Base-by-base conservation (phyloP, 2,797 vertebrate species). In the Protonibea diacanthus region DNA sequence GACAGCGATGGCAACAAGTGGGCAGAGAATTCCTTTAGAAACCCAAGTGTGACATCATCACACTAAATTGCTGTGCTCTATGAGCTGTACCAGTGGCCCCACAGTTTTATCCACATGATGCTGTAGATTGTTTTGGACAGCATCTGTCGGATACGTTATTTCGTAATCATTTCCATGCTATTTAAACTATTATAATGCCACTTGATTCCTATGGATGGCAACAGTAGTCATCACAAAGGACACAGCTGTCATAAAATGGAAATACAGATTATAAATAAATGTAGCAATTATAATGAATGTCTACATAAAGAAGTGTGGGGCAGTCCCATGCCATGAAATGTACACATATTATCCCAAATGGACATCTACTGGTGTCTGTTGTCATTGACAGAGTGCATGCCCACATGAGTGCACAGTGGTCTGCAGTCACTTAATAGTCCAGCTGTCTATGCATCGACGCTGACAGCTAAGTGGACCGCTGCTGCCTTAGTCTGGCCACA, bases 401-500 rank as follows among this genome's bases (percentile, higher is more conserved):
- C 27, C 53, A 58, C 47, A 23, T 44, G 33, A 44, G 27, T 67
- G 38, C 29, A 57, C n/a, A 20, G 15, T 23, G 57, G 10, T 44
- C 10, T 55, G 27, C 61, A 27, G 62, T 33, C 47, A 38, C 25
- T 40, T 58, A 45, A 45, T 7, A 56, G 33, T 55, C 21, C 58
- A 65, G 44, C 71, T 40, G 53, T 65, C 27, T n/a, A 20, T 40
- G 62, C 44, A 20, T 4, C 56, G 53, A 49, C 11, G 53, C 33
- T 52, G 33, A 51, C 47, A 23, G 29, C 47, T 29, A n/a, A 75
- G 9, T 67, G 47, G 20, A 67, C 63, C 55, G 33, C 47, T 67
- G 56, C 63, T 75, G 63, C 71, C 61, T 67, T 52, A 33, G 25
- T 21, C 73, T 63, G 42, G 65, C 52, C 44, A 64, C 52, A 64